Evolutionary conservation across 2,797 vertebrate genomes (phyloP).

Genomic region (Rhynchonycteris naso): DNA sequence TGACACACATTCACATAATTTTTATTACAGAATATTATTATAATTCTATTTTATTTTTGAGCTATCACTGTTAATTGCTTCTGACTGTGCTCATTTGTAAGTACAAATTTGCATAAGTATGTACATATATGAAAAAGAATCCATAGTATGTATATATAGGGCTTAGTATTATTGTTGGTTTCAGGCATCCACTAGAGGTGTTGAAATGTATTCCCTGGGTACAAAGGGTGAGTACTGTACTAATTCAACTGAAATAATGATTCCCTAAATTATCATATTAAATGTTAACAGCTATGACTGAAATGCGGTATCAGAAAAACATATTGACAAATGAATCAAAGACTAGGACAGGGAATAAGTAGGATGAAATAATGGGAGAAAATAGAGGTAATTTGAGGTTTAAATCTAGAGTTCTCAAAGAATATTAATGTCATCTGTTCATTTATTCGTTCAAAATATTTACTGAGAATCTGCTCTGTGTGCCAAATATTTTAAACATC

Average conservation of each 20-base stretch:
- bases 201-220: neutral
- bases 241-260: neutral
- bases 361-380: neutral
- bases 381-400: neutral
- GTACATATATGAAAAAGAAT: neutral
- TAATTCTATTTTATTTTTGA: neutral
- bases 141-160: neutral
- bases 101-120: neutral
- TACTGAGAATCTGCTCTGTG: neutral
- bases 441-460: neutral
- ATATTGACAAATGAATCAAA: neutral
- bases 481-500: neutral
- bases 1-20: neutral
- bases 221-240: neutral
- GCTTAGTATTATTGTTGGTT: neutral
- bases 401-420: constrained; percentile 2
- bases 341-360: neutral
- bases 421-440: neutral
- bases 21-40: neutral
- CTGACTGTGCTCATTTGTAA: neutral
- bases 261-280: neutral
- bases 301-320: neutral
- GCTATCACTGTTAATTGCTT: neutral
- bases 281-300: neutral
- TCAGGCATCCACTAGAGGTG: neutral